Conservation (phyloP, 2,797 vertebrate genomes). For the Merluccius polli region DNA sequence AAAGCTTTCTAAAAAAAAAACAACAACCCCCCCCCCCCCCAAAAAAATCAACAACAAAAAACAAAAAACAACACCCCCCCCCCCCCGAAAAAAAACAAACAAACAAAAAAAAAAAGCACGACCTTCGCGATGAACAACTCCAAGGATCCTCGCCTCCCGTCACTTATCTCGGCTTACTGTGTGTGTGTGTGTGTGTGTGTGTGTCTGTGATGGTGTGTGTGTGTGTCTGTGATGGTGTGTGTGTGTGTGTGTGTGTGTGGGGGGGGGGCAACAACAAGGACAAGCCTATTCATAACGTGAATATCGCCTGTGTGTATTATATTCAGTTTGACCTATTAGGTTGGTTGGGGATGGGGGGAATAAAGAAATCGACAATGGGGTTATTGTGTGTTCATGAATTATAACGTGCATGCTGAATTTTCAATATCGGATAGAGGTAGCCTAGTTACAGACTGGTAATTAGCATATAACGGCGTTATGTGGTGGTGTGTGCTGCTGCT, state of each 20-base stretch:
- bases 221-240: slow-evolving; percentile 29
- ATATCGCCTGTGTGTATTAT: slow-evolving; percentile 60
- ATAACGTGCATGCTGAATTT: slow-evolving; percentile 69
- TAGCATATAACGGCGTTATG: slow-evolving; percentile 63
- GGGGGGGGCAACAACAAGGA: slow-evolving; percentile 21
- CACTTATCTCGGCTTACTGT: slow-evolving; percentile 44
- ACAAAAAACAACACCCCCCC: too few relatives aligned
- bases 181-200: slow-evolving; percentile 30
- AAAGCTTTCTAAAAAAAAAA: slow-evolving; percentile 19
- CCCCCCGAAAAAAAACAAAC: not conserved
- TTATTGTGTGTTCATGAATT: slow-evolving; percentile 68
- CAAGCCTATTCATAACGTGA: slow-evolving; percentile 57
- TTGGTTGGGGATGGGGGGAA: slow-evolving; percentile 1
- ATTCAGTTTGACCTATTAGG: slow-evolving; percentile 69
- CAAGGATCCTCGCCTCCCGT: slow-evolving; percentile 43
- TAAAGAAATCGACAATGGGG: slow-evolving; percentile 66
- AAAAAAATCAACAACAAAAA: too few relatives aligned
- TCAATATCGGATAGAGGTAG: slow-evolving; percentile 60
- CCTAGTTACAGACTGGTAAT: slow-evolving; percentile 45
- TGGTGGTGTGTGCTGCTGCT: slow-evolving; percentile 45
- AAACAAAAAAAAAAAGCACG: slow-evolving; percentile 25
- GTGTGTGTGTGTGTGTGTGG: slow-evolving; percentile 28
- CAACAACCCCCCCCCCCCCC: too few relatives aligned
- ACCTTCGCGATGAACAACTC: slow-evolving; percentile 61
- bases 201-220: too few relatives aligned